Percentiles rank a stretch among this genome's conserved stretches.
These are phyloP conservation scores for Stratiolaelaps scimitus DNA, from an alignment of 1,140 invertebrate genomes.

Conservation along the genomic window DNA sequence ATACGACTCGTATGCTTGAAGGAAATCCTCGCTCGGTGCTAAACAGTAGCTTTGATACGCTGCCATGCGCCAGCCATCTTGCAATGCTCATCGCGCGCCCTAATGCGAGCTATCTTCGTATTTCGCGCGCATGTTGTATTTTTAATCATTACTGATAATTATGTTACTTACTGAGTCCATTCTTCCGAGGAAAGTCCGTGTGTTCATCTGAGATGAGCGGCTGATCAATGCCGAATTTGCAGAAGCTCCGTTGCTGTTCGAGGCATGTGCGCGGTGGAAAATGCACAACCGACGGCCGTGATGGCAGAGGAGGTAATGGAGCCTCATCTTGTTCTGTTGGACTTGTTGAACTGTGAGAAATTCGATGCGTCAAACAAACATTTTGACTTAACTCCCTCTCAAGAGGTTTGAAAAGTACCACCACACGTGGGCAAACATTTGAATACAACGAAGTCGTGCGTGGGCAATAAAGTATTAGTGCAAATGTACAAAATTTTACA, in stretches of 20 bases:
- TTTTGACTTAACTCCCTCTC: no score
- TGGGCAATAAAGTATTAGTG: no score
- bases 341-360: no score
- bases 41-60: neutral
- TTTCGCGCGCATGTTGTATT: neutral
- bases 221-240: conserved; percentile 20
- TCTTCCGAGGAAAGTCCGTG: neutral
- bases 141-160: neutral
- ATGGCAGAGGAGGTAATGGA: no score
- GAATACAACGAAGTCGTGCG: no score
- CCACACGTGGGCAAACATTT: no score
- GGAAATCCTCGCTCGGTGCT: neutral
- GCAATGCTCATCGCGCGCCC: neutral
- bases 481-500: no score
- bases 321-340: no score
- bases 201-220: neutral
- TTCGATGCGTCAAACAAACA: no score
- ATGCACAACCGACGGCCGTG: no score
- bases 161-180: conserved; percentile 21
- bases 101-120: neutral
- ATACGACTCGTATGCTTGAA: no score
- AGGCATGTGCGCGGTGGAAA: neutral
- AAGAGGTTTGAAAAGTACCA: no score
- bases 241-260: neutral
- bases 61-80: neutral